A percentile compares a stretch with the other conserved stretches of the same genome.
phyloP scores from a whole-genome alignment of 2,888 invertebrate species.

The Patella pellucida region DNA sequence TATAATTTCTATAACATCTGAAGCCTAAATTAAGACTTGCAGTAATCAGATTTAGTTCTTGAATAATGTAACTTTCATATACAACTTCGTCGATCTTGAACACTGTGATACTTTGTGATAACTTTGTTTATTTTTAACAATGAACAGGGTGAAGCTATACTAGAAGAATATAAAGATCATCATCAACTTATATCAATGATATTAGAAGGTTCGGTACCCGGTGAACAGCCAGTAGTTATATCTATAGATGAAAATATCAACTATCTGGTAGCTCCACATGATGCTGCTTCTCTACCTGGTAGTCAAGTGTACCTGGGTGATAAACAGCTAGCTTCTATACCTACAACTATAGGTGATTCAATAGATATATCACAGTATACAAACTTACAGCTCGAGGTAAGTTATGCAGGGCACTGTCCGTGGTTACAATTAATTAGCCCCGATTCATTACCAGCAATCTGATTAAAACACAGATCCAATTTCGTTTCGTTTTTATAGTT shows the following conservation, averaged over 20 bases:
- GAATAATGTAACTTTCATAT: too few species aligned
- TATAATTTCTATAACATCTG: too few species aligned
- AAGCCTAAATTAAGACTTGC: too few species aligned
- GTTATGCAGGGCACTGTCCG: not conserved
- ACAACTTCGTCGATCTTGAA: too few species aligned
- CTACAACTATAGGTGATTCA: not conserved
- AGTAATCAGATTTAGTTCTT: too few species aligned
- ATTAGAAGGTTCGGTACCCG: slow-evolving; percentile 27
- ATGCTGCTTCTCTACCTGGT: not conserved
- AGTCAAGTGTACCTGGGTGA: not conserved
- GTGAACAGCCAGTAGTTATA: slow-evolving; percentile 24
- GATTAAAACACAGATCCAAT: too few species aligned
- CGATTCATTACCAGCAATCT: too few species aligned
- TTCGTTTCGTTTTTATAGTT: too few species aligned
- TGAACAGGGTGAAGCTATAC: not conserved
- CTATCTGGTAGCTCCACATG: slow-evolving; percentile 14
- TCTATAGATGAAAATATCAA: slow-evolving; percentile 12
- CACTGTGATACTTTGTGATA: too few species aligned
- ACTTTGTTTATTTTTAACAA: too few species aligned
- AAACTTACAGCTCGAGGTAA: slow-evolving; percentile 18
- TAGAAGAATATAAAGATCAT: slow-evolving; percentile 9
- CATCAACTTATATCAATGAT: slow-evolving; percentile 15
- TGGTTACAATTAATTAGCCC: too few species aligned
- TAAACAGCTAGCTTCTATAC: not conserved
- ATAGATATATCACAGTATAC: not conserved